Base-by-base conservation (phyloP, 2,888 invertebrate species). In the Drosophila neonasuta region DNA sequence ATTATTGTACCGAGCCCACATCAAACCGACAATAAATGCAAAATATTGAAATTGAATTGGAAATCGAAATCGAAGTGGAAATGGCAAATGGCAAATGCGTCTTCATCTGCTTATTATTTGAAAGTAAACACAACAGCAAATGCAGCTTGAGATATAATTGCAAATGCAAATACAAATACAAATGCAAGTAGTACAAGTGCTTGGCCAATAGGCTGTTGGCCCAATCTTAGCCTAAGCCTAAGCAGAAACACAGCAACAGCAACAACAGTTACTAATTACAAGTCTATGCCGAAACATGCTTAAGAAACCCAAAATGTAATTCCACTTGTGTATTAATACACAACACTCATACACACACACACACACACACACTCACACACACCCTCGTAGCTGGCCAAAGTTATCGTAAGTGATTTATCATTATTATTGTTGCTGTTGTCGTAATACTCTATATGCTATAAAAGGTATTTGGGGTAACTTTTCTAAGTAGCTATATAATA, bases 301-400 rank as follows among this genome's bases (percentile, higher is more conserved):
- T 77, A 59, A 68, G 74, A 72, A 74, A 70, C 70, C 74, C 72
- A 65, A 79, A 77, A 73, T 77, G 74, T 81, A 81, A 86, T 81
- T 68, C 85, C 85, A 75, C 80, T 84, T 80, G 81, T 67, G 79
- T 78, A 80, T 86, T 84, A 83, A 83, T 86, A 86, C 63, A 62
- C 52, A 42, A 62, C 59, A 49, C 59, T 62, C 51, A 36, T 30
- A 64, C 45, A 46, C 30, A 45, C 34, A 46, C 51, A 50, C 45
- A 36, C 50, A 51, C 34, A 36, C 46, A 32, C 49, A 46, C 64
- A 54, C 68, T 51, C 60, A 48, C 55, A 55, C 44, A 11, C 9
- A 45, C 10, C 42, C n/a, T 45, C 41, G 36, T 5, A 15, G 45
- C 20, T 30, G 39, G 44, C 59, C 63, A 81, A 79, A 76, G 74